These are phyloP conservation scores for Frieseomelitta varia DNA, from an alignment of 1,140 invertebrate genomes.

Conservation along the genomic window DNA sequence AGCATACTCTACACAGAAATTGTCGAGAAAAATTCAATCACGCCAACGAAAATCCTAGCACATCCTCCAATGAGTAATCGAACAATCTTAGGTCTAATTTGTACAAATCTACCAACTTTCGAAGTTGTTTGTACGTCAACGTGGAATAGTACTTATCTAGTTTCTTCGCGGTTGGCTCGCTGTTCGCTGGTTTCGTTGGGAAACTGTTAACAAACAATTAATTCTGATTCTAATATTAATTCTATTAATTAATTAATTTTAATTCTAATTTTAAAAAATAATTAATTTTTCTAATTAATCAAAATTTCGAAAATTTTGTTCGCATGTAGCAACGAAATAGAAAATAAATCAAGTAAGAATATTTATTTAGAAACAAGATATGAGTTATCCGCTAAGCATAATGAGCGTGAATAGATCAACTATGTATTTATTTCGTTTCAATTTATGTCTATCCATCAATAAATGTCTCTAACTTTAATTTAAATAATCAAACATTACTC, in stretches of 20 bases:
- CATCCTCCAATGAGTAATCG: constrained; percentile 88
- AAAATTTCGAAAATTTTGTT: background rate
- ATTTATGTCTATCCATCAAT: background rate
- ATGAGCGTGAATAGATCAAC: no score
- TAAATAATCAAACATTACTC: no score
- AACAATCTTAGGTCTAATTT: constrained; percentile 91
- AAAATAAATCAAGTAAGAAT: background rate
- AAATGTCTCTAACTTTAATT: background rate
- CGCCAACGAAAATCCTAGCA: constrained; percentile 85
- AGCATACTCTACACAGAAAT: constrained; percentile 17
- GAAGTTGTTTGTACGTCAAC: constrained; percentile 87
- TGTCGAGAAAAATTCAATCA: constrained; percentile 35
- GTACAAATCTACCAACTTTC: constrained; percentile 89
- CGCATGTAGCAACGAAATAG: background rate
- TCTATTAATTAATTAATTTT: background rate
- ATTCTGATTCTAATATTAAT: constrained; percentile 34
- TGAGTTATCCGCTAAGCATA: no score
- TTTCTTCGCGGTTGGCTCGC: constrained; percentile 85
- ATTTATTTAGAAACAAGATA: background rate
- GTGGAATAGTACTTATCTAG: constrained; percentile 88
- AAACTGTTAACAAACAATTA: constrained; percentile 81
- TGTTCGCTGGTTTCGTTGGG: constrained; percentile 85
- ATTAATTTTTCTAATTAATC: constrained; percentile 32
- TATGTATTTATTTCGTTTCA: no score
- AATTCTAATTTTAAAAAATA: no score